Percentiles rank a stretch among this genome's conserved stretches.
Evolutionary conservation across 2,797 vertebrate species (phyloP).

Genomic region (Hemitrygon akajei): DNA sequence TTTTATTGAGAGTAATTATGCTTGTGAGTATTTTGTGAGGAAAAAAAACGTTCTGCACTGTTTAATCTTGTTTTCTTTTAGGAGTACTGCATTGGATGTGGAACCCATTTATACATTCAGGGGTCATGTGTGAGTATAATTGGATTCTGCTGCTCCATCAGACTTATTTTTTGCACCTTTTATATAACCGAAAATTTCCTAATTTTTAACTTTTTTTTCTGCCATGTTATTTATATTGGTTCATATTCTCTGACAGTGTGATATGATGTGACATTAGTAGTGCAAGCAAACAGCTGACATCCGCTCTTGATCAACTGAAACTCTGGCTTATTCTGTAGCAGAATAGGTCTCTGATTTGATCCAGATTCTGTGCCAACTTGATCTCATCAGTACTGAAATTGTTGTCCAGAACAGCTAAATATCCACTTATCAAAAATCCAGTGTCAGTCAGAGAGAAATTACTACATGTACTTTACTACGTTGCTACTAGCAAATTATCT

Average conservation of each 20-base stretch:
- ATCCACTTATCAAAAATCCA: not conserved
- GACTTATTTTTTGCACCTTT: not conserved
- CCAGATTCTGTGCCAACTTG: not conserved
- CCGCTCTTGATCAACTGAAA: too few species aligned
- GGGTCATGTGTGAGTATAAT: slow-evolving; percentile 69
- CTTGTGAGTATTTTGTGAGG: not conserved
- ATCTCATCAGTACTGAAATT: not conserved
- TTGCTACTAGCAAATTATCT: not conserved
- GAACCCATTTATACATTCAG: slow-evolving; percentile 85
- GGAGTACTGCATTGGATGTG: slow-evolving; percentile 77
- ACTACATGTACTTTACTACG: not conserved
- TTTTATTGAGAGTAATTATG: not conserved
- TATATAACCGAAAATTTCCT: not conserved
- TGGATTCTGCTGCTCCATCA: not conserved
- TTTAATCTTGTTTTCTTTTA: slow-evolving; percentile 46
- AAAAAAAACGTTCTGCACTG: not conserved
- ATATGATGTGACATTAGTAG: not conserved
- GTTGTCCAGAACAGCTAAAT: too few species aligned
- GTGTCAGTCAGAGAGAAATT: not conserved
- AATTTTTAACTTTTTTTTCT: not conserved
- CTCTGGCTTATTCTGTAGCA: not conserved
- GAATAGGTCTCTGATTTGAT: not conserved
- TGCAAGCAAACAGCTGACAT: not conserved
- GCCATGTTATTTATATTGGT: not conserved
- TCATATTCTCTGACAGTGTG: not conserved